Evolutionary conservation across 2,797 vertebrate species (phyloP).

Genomic region (Sylvilagus floridanus): DNA sequence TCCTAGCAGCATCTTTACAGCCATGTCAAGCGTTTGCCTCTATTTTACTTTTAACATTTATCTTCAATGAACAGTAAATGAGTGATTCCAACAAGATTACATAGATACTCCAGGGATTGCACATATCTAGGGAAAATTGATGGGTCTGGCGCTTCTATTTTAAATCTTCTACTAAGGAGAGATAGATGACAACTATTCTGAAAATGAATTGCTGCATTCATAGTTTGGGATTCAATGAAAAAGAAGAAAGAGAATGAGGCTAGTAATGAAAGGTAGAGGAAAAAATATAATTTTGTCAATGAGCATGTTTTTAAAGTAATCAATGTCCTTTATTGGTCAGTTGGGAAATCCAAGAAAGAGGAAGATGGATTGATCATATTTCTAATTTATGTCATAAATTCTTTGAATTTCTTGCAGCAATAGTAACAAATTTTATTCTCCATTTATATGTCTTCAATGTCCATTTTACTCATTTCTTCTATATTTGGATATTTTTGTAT

Average conservation of each 20-base stretch:
- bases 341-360: neutral
- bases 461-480: neutral
- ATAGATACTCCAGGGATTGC: neutral
- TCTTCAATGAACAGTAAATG: neutral
- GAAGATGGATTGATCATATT: neutral
- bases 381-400: neutral
- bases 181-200: neutral
- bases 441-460: neutral
- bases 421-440: neutral
- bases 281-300: neutral
- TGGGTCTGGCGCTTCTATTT: neutral
- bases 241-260: neutral
- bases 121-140: neutral
- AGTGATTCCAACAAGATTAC: neutral
- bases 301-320: neutral
- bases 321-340: too few relatives aligned
- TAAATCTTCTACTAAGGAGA: neutral
- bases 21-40: too few relatives aligned
- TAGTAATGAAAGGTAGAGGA: neutral
- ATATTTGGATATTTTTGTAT: neutral
- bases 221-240: neutral
- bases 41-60: neutral
- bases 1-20: too few relatives aligned
- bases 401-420: neutral
- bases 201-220: neutral